These are phyloP conservation scores for Melanotaenia duboulayi DNA, from an alignment of 2,113 vertebrate species.

Conservation along the genomic window DNA sequence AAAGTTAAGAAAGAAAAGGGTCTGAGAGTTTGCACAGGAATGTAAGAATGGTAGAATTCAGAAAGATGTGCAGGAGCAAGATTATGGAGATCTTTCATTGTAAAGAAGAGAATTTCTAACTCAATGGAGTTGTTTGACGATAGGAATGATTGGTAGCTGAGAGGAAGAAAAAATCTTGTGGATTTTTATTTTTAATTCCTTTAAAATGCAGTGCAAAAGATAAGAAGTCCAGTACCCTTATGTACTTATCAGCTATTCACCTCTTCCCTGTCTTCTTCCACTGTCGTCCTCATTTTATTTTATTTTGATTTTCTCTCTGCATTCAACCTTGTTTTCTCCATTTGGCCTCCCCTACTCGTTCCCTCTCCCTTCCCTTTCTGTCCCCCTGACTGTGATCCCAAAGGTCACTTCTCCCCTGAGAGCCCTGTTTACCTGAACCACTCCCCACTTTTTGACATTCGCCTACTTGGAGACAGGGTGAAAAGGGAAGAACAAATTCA, in stretches of 20 bases:
- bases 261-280: background rate
- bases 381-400: slow-evolving; percentile 74
- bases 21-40: too few species aligned
- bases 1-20: too few species aligned
- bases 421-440: slow-evolving; percentile 72
- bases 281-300: background rate
- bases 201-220: background rate
- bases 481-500: slow-evolving; percentile 33
- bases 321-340: slow-evolving; percentile 35
- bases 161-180: too few species aligned
- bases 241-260: background rate
- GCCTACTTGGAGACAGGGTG: slow-evolving; percentile 63
- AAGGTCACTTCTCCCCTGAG: slow-evolving; percentile 77
- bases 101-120: too few species aligned
- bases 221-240: background rate
- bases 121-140: too few species aligned
- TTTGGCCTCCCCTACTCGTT: slow-evolving; percentile 32
- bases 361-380: slow-evolving; percentile 23
- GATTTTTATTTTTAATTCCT: background rate
- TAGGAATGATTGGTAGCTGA: too few species aligned
- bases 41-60: too few species aligned
- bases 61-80: too few species aligned
- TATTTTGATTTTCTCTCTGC: slow-evolving; percentile 13
- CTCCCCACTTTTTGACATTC: slow-evolving; percentile 71
- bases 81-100: too few species aligned